Percentiles rank a stretch among this genome's conserved stretches.
Conservation (phyloP, 2,113 vertebrate genomes). For the Potamarius usumacintae region DNA sequence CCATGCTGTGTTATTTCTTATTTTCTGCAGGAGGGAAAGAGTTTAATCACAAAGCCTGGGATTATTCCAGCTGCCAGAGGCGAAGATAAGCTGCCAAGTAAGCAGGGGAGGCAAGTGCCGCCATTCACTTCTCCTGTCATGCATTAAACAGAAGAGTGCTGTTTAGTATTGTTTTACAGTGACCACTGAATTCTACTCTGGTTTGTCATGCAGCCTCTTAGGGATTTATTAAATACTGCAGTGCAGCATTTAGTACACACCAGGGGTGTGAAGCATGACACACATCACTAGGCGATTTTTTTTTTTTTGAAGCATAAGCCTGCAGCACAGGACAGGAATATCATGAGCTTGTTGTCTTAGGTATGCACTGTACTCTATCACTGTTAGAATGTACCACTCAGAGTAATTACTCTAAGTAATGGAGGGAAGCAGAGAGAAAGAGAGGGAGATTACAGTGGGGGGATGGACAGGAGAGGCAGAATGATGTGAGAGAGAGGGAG, state of each 20-base stretch:
- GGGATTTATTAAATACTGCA: constrained; percentile 52
- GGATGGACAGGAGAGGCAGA: constrained; percentile 30
- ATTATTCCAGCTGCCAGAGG: constrained; percentile 32
- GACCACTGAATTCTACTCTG: constrained; percentile 17
- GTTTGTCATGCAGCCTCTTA: constrained; percentile 30
- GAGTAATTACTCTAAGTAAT: constrained; percentile 51
- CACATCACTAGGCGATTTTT: constrained; percentile 19
- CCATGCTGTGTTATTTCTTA: constrained; percentile 22
- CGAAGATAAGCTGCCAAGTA: constrained; percentile 35
- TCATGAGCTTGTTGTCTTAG: constrained; percentile 35
- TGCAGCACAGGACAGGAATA: constrained; percentile 37
- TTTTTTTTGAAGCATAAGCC: constrained; percentile 21
- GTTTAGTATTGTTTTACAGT: constrained; percentile 24
- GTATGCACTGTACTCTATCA: constrained; percentile 44
- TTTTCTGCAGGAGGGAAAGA: constrained; percentile 42
- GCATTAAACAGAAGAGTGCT: constrained; percentile 13
- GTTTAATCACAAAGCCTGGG: constrained; percentile 41
- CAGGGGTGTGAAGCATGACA: constrained; percentile 31
- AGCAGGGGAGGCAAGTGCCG: constrained; percentile 43
- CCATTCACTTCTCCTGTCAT: constrained; percentile 33
- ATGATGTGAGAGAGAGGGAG: constrained; percentile 35
- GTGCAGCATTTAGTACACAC: constrained; percentile 53
- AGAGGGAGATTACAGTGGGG: constrained; percentile 34
- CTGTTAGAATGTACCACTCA: constrained; percentile 50
- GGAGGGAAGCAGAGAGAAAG: constrained; percentile 33